Conservation (phyloP, 2,797 vertebrate genomes). For the Ataeniobius toweri region DNA sequence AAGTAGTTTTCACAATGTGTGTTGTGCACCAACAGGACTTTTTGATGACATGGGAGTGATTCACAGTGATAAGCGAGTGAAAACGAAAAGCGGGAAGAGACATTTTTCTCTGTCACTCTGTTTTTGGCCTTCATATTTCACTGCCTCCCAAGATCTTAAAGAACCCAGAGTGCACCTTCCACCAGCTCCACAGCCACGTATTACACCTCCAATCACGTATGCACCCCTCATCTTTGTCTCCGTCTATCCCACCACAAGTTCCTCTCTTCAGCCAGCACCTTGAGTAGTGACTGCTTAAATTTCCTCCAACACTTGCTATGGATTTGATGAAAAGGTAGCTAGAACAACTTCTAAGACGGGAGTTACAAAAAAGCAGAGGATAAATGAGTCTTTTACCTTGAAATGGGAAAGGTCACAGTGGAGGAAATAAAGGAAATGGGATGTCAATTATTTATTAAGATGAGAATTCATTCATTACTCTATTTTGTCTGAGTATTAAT, state of each 20-base stretch:
- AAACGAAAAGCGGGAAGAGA: slow-evolving; percentile 13
- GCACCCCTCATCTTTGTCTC: background rate
- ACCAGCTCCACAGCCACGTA: slow-evolving; percentile 27
- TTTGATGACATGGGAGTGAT: slow-evolving; percentile 44
- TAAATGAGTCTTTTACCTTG: slow-evolving; percentile 20
- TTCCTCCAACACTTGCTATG: slow-evolving; percentile 34
- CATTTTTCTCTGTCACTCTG: slow-evolving; percentile 68
- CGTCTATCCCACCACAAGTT: background rate
- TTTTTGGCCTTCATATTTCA: slow-evolving; percentile 68
- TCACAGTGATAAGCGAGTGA: slow-evolving; percentile 46
- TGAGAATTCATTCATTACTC: background rate
- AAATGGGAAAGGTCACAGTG: slow-evolving; percentile 35
- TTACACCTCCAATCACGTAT: slow-evolving; percentile 60
- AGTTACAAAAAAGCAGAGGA: background rate
- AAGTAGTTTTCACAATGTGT: slow-evolving; percentile 23
- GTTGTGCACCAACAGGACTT: slow-evolving; percentile 19
- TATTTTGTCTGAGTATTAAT: background rate
- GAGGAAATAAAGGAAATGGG: background rate
- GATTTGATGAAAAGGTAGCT: slow-evolving; percentile 48
- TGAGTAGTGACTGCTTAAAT: slow-evolving; percentile 31
- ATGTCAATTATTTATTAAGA: slow-evolving; percentile 5
- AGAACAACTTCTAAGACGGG: slow-evolving; percentile 27
- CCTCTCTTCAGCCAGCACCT: slow-evolving; percentile 24
- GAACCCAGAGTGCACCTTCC: slow-evolving; percentile 25
- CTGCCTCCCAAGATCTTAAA: slow-evolving; percentile 10